Evolutionary conservation across 2,888 invertebrate genomes (phyloP).

Genomic region (Caenorhabditis afra): DNA sequence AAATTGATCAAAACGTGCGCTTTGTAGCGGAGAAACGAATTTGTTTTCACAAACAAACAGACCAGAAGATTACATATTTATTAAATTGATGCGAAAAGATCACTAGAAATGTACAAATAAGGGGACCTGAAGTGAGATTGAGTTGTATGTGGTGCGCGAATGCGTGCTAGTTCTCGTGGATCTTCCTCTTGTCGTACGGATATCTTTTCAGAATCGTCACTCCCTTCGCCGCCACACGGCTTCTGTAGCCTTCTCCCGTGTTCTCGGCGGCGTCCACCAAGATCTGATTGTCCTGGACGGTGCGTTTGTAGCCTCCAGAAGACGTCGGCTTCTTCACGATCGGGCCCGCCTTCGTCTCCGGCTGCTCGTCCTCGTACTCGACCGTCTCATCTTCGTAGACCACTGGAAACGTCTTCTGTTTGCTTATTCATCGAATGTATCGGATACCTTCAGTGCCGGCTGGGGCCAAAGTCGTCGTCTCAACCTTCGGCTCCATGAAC

Average conservation of each 20-base stretch:
- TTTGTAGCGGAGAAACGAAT: too few relatives aligned
- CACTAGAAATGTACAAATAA: slow-evolving; percentile 39
- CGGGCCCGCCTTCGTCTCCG: slow-evolving; percentile 14
- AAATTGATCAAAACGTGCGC: too few relatives aligned
- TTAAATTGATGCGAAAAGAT: slow-evolving; percentile 11
- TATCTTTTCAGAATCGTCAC: slow-evolving; percentile 48
- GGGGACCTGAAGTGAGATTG: slow-evolving; percentile 40
- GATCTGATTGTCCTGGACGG: slow-evolving; percentile 52
- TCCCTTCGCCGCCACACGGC: slow-evolving; percentile 35
- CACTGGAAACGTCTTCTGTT: slow-evolving; percentile 14
- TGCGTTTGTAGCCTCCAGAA: slow-evolving; percentile 43
- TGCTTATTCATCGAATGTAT: background rate
- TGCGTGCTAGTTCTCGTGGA: slow-evolving; percentile 31
- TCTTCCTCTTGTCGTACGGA: slow-evolving; percentile 37
- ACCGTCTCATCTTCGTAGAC: slow-evolving; percentile 58
- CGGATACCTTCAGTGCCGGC: slow-evolving; percentile 4
- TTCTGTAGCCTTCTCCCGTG: slow-evolving; percentile 47
- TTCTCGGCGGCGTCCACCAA: slow-evolving; percentile 52
- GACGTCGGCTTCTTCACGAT: slow-evolving; percentile 37
- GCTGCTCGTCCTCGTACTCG: slow-evolving; percentile 43
- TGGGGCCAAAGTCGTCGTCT: slow-evolving; percentile 11
- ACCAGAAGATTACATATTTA: slow-evolving; percentile 6
- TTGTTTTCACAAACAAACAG: too few relatives aligned
- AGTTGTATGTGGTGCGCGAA: slow-evolving; percentile 7
- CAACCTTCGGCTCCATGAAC: slow-evolving; percentile 25